Evolutionary conservation across 2,888 invertebrate genomes (phyloP), one percentile per base, ranked within the genome.

Genomic region (Azorinus chamasolen): DNA sequence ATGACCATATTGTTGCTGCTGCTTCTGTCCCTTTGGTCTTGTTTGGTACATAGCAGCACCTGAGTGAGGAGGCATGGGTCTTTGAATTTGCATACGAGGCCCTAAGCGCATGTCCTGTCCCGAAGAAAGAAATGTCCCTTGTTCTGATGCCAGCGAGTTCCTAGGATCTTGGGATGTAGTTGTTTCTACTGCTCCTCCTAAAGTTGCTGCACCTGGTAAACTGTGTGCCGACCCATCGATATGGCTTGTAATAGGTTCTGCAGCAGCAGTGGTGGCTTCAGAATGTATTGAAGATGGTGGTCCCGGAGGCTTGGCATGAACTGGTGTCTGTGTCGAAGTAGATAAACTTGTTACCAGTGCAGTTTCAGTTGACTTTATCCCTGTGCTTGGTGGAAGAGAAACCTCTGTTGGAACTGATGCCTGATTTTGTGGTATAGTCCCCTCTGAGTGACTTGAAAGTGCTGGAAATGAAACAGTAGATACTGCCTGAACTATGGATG

Each of bases 381-480:
- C 58, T 41, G 80, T 74, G 25, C 72, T 71, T 18, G 78, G 78
- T 24, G 75, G 75, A 8, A 78, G 41, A 25, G 81, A 65, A 2
- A 81, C 68, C 51, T 78, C 77, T 14, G 77, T 55, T 37, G 78
- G 62, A 18, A 69, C 55, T 16, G 73, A 39, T 18, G 70, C 45
- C 18, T 63, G 41, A 14, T 41, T 27, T 8, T 62, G 58, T 16
- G 58, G 27, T 27, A 50, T 41, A 46, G 45, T 53, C 20, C 64
- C 65, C 10, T 53, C 25, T 32, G 54, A 24, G 32, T 59, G 69
- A 27, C 71, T 75, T 4, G 54, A 39, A 2, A 73, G 43, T 45
- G 61, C 41, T 45, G 75, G 75, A 58, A 80, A 80, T 51, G 79
- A 76, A 1, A 80, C 79, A n/a, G 79, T 76, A 22, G 79, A 80